phyloP scores from a whole-genome alignment of 2,888 invertebrate species.

The Brassicogethes aeneus region DNA sequence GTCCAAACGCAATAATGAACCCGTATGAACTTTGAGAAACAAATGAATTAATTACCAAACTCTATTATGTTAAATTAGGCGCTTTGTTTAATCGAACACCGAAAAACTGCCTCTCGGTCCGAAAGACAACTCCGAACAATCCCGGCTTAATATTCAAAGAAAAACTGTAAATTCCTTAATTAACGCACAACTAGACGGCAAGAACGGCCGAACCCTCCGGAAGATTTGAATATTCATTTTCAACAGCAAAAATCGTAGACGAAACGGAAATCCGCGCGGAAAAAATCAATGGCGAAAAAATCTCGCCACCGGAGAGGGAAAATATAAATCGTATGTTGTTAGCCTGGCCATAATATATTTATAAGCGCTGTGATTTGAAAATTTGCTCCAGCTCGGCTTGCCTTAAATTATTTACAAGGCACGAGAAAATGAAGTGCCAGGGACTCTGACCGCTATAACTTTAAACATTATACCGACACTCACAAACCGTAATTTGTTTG shows the following conservation, averaged over 20 bases:
- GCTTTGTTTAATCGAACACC: neutral
- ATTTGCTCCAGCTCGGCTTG: constrained; percentile 17
- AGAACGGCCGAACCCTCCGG: too few species aligned
- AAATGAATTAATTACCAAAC: constrained; percentile 41
- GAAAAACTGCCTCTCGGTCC: neutral
- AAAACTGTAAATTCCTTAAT: too few species aligned
- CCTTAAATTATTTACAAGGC: constrained; percentile 8
- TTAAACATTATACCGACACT: neutral
- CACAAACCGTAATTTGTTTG: too few species aligned
- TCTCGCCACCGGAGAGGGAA: too few species aligned
- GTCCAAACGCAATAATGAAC: constrained; percentile 34
- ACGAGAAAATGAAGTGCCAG: constrained; percentile 18
- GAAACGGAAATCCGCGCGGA: too few species aligned
- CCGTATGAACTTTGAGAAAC: constrained; percentile 42
- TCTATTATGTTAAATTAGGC: neutral
- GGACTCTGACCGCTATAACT: constrained; percentile 19
- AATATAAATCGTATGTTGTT: constrained; percentile 4
- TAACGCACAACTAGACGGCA: too few species aligned
- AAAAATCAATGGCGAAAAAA: too few species aligned
- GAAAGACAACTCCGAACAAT: neutral
- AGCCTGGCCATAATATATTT: constrained; percentile 19
- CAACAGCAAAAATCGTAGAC: too few species aligned
- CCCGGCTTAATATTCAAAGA: too few species aligned
- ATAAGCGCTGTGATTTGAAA: constrained; percentile 25
- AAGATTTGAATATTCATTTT: too few species aligned